Evolutionary conservation across 2,888 invertebrate species (phyloP).

Genomic region (Flexamia atlantica): DNA sequence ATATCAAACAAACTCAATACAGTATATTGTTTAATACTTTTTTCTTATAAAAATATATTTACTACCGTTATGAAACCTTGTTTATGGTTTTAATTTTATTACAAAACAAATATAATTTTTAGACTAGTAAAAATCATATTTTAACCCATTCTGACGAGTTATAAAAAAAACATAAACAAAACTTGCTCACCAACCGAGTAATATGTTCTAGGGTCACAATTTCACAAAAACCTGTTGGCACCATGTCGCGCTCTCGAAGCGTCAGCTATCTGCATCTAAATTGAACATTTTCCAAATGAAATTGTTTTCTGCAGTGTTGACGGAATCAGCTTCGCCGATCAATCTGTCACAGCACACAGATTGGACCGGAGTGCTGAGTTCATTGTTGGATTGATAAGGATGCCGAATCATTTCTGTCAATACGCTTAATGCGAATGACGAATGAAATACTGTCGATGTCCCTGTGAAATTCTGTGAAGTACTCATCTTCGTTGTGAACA

Average conservation of each 20-base stretch:
- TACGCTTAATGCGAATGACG: too few relatives aligned
- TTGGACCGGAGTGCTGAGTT: background rate
- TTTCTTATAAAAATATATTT: too few relatives aligned
- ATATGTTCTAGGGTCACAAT: background rate
- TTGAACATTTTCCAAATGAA: conserved; percentile 46
- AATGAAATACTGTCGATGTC: too few relatives aligned
- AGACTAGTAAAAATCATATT: too few relatives aligned
- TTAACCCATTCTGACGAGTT: too few relatives aligned
- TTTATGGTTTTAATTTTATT: too few relatives aligned
- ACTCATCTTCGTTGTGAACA: too few relatives aligned
- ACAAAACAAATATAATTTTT: too few relatives aligned
- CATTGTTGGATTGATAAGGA: background rate
- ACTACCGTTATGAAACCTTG: too few relatives aligned
- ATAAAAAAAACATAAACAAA: background rate
- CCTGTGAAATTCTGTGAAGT: too few relatives aligned
- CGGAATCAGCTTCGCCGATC: conserved; percentile 8
- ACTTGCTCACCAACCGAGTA: background rate
- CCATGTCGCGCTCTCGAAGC: background rate
- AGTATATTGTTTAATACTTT: too few relatives aligned
- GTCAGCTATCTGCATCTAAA: conserved; percentile 48
- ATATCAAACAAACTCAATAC: too few relatives aligned
- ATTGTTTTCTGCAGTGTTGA: conserved; percentile 40
- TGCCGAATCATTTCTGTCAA: background rate
- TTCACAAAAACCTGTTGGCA: background rate
- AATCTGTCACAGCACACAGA: conserved; percentile 15